Conservation (phyloP, 2,888 invertebrate genomes). For the Elegia similella region DNA sequence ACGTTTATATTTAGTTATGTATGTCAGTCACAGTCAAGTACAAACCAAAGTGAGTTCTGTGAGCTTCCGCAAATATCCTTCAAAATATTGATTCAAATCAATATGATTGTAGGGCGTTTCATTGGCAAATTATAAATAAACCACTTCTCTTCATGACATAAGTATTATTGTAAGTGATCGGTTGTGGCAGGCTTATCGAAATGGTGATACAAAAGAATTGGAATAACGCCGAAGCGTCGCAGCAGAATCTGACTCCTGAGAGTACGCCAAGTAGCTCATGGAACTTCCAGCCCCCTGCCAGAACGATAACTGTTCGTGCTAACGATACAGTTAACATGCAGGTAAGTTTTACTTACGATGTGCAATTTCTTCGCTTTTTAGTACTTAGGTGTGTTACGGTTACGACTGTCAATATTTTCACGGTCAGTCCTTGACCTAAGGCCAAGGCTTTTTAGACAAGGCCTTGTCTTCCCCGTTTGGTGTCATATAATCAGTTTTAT, state of each 20-base stretch:
- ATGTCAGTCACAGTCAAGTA: no score
- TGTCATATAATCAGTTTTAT: not conserved
- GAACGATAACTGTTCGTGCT: conserved; percentile 51
- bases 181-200: conserved; percentile 41
- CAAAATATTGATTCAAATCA: not conserved
- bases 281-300: conserved; percentile 62
- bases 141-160: not conserved
- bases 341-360: conserved; percentile 37
- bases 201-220: conserved; percentile 76
- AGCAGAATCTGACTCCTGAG: conserved; percentile 51
- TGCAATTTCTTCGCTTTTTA: not conserved
- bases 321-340: conserved; percentile 57
- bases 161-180: not conserved
- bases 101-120: not conserved
- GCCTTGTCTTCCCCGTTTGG: not conserved
- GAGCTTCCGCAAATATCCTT: not conserved
- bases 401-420: not conserved
- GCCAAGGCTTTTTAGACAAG: not conserved
- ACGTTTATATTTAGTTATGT: no score
- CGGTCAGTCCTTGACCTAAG: not conserved
- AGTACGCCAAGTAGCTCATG: conserved; percentile 52
- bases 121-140: not conserved
- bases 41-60: not conserved
- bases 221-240: conserved; percentile 57
- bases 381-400: not conserved